Conservation (phyloP, 2,888 invertebrate species). For the Cheilosia scutellata region DNA sequence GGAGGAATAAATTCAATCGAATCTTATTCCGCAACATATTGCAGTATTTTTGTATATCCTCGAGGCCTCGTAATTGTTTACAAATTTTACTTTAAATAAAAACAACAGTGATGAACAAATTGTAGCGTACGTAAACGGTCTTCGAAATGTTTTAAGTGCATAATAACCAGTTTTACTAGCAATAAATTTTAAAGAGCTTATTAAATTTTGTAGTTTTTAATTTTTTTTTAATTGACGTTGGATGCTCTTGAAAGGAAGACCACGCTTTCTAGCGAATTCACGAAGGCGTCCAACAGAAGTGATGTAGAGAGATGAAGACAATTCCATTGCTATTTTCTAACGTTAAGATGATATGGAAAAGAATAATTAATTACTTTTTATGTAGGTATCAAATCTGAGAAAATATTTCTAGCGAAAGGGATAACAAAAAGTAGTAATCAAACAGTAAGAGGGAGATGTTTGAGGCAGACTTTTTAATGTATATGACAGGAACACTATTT, state of each 20-base stretch:
- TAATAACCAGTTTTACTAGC: conserved; percentile 34
- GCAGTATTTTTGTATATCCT: conserved; percentile 21
- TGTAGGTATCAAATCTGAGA: too few relatives aligned
- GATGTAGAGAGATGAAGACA: too few relatives aligned
- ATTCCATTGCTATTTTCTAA: too few relatives aligned
- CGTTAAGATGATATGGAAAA: too few relatives aligned
- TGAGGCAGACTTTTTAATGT: too few relatives aligned
- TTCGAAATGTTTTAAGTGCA: neutral
- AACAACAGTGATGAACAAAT: neutral
- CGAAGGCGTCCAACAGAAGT: too few relatives aligned
- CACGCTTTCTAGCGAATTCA: too few relatives aligned
- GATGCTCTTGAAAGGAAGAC: neutral
- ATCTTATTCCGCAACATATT: conserved; percentile 18
- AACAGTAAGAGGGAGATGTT: too few relatives aligned
- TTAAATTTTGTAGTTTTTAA: neutral
- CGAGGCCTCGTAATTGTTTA: neutral
- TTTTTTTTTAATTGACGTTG: neutral
- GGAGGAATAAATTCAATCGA: conserved; percentile 77
- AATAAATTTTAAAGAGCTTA: conserved; percentile 44
- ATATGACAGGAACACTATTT: too few relatives aligned
- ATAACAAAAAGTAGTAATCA: too few relatives aligned
- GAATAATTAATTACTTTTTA: too few relatives aligned
- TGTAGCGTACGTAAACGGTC: neutral
- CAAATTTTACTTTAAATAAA: neutral
- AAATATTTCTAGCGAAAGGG: too few relatives aligned